Evolutionary conservation across 2,888 invertebrate genomes (phyloP), one percentile per base, ranked within the genome.

Genomic region (Eudasyphora cyanicolor): DNA sequence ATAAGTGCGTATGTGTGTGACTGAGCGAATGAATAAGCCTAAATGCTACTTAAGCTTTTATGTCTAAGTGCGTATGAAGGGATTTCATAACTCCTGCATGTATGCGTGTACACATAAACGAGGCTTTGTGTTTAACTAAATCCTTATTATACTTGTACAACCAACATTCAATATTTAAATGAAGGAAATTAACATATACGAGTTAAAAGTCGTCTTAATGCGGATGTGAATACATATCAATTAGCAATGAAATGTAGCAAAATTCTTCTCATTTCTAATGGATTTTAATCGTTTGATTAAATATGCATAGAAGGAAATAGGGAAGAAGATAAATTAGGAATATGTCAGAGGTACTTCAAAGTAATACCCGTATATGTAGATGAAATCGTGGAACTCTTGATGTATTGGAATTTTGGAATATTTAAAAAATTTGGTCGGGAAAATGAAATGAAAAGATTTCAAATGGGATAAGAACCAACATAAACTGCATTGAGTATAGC

Each of bases 61-160:
- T 6, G 49, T 17, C n/a, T 62, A 57, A 29, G 60, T 54, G 69
- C 70, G 24, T 74, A 42, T 74, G 80, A 75, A 57, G 80, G 67
- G 74, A 82, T 82, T 78, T 32, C 45, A 19, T 7, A 74, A 70
- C 67, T 49, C 82, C 79, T 85, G 77, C 86, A 69, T 82, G 75
- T 79, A 82, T 38, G 27, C 49, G 67, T 84, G 51, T 85, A 76
- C 86, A 69, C 79, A 73, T 79, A 82, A 27, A 19, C 49, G 67
- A 83, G 51, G 79, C 67, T 32, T 1, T 14, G 54, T 32, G 49
- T 60, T 14, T 51, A 27, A n/a, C n/a, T n/a, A n/a, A 60, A 10
- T 54, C 14, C 62, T 70, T 78, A 64, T 42, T 45, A 14, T n/a
- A n/a, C n/a, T n/a, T n/a, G n/a, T n/a, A n/a, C n/a, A n/a, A n/a